Conservation (phyloP, 2,797 vertebrate species). For the Hylomyscus alleni region DNA sequence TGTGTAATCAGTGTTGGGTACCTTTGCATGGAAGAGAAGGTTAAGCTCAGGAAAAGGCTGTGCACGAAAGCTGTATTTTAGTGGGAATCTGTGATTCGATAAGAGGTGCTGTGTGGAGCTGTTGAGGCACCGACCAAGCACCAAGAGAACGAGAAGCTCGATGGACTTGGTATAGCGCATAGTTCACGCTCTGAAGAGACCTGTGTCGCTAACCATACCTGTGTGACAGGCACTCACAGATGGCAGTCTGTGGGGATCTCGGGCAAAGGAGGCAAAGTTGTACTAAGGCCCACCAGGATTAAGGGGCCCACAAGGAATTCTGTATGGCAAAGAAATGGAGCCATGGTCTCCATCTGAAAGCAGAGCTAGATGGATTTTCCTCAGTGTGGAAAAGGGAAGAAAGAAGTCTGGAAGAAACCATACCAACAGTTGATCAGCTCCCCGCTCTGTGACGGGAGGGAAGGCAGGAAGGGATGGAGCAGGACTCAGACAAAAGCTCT, state of each 20-base stretch:
- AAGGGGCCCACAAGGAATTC: background rate
- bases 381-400: background rate
- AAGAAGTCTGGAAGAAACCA: background rate
- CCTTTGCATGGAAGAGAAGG: background rate
- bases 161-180: background rate
- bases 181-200: background rate
- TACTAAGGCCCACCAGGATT: background rate
- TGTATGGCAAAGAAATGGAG: background rate
- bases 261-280: background rate
- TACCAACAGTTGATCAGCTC: background rate
- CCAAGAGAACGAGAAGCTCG: background rate
- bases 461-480: background rate
- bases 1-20: background rate
- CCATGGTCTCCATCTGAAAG: background rate
- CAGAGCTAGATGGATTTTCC: background rate
- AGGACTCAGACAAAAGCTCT: background rate
- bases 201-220: background rate
- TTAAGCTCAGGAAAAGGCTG: background rate
- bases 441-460: background rate
- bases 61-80: background rate
- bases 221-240: background rate
- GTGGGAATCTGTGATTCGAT: background rate
- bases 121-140: background rate
- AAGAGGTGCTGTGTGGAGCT: background rate
- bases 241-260: background rate